Conservation (phyloP, 2,797 vertebrate species). For the Cynopterus sphinx region DNA sequence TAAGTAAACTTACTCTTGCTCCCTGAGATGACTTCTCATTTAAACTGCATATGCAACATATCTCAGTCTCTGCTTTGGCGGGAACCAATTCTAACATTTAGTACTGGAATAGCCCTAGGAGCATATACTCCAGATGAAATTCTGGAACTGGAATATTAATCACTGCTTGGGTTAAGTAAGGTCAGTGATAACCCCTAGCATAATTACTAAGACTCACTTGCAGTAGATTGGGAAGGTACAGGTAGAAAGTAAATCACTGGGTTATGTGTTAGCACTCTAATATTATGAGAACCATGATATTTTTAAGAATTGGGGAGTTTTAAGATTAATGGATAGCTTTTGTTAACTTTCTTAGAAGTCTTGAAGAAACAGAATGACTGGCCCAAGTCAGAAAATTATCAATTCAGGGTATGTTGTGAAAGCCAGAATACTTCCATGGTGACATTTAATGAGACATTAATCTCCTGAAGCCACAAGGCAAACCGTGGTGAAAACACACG, state of each 20-base stretch:
- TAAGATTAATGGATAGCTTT: not conserved
- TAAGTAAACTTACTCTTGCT: not conserved
- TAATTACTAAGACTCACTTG: not conserved
- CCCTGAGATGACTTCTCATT: not conserved
- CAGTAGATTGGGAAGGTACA: not conserved
- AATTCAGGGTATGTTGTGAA: not conserved
- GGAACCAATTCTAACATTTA: not conserved
- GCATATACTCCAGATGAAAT: not conserved
- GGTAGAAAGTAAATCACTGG: not conserved
- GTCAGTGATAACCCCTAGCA: not conserved
- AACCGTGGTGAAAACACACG: not conserved
- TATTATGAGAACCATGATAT: not conserved
- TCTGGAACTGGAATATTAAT: not conserved
- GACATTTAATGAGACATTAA: not conserved
- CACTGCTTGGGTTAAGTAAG: not conserved
- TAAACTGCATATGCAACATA: not conserved
- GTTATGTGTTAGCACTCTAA: not conserved
- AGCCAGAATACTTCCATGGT: not conserved
- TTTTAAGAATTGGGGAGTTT: not conserved
- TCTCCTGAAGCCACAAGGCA: not conserved
- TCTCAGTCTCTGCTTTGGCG: not conserved
- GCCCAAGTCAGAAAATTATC: not conserved
- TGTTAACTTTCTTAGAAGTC: not conserved
- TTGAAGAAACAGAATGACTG: not conserved
- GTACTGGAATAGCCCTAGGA: not conserved